Evolutionary conservation across 2,113 vertebrate species (phyloP).

Genomic region (Caranx ignobilis): DNA sequence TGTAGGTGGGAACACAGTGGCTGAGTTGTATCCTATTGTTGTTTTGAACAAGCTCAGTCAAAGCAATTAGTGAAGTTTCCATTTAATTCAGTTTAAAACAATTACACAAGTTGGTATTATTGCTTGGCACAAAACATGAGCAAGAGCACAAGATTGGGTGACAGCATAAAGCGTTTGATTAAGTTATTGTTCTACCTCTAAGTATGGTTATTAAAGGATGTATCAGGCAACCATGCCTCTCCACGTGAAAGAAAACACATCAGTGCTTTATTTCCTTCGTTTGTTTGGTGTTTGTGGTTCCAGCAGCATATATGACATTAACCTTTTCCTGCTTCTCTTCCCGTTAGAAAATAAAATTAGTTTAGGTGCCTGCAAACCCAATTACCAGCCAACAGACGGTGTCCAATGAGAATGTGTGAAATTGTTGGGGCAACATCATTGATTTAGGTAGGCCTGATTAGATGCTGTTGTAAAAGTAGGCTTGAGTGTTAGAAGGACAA

Average conservation of each 20-base stretch:
- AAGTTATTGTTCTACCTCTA: neutral
- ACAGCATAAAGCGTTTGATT: constrained; percentile 2
- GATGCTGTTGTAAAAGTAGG: constrained; percentile 49
- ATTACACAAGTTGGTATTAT: neutral
- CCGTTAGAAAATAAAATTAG: constrained; percentile 72
- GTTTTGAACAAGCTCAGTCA: neutral
- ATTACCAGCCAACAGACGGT: constrained; percentile 68
- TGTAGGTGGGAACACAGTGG: neutral
- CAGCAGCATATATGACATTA: constrained; percentile 55
- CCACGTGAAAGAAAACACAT: constrained; percentile 10
- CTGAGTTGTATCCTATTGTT: neutral
- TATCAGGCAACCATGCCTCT: neutral
- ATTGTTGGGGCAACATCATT: constrained; percentile 62
- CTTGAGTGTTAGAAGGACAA: constrained; percentile 21
- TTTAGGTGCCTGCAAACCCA: constrained; percentile 72
- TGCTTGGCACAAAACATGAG: neutral
- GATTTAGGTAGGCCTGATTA: constrained; percentile 63
- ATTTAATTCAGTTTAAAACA: neutral
- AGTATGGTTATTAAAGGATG: neutral
- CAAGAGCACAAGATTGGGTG: neutral
- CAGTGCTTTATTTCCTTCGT: constrained; percentile 13
- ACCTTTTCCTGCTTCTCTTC: constrained; percentile 64
- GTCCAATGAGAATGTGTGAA: constrained; percentile 54
- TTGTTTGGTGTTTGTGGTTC: constrained; percentile 29
- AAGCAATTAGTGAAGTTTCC: constrained; percentile 1